phyloP scores from a whole-genome alignment of 1,140 invertebrate species.

The Plodia interpunctella region DNA sequence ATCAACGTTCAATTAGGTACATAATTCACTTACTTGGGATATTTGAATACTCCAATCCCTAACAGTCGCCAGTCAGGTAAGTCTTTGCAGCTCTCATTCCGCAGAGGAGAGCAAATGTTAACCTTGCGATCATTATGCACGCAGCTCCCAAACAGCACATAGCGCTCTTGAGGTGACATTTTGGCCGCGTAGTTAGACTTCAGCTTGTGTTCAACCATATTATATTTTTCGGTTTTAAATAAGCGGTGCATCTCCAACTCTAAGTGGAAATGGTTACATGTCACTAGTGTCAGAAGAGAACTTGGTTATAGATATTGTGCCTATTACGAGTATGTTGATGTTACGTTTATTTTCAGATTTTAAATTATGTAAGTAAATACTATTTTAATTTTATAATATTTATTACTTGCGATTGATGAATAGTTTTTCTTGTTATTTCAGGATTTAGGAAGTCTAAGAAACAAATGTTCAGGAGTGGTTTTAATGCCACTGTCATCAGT shows the following conservation, averaged over 20 bases:
- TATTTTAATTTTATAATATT: too few relatives aligned
- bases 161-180: conserved; percentile 25
- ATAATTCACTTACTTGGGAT: conserved; percentile 29
- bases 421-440: too few relatives aligned
- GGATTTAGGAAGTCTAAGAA: too few relatives aligned
- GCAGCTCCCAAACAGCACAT: conserved; percentile 34
- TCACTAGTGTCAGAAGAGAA: not conserved
- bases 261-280: conserved; percentile 41
- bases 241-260: conserved; percentile 78
- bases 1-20: too few relatives aligned
- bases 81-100: conserved; percentile 35
- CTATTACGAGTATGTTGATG: too few relatives aligned
- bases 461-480: too few relatives aligned
- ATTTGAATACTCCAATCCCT: conserved; percentile 40
- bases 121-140: conserved; percentile 14
- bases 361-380: too few relatives aligned
- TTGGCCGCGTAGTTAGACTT: conserved; percentile 23
- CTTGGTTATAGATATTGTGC: too few relatives aligned
- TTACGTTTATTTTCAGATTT: too few relatives aligned
- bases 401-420: too few relatives aligned
- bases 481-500: too few relatives aligned
- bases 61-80: conserved; percentile 35
- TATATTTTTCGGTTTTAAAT: conserved; percentile 76
- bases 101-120: conserved; percentile 33
- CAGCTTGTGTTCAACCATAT: conserved; percentile 49